Conservation (phyloP, 2,113 vertebrate species). For the Pampusana beccarii region DNA sequence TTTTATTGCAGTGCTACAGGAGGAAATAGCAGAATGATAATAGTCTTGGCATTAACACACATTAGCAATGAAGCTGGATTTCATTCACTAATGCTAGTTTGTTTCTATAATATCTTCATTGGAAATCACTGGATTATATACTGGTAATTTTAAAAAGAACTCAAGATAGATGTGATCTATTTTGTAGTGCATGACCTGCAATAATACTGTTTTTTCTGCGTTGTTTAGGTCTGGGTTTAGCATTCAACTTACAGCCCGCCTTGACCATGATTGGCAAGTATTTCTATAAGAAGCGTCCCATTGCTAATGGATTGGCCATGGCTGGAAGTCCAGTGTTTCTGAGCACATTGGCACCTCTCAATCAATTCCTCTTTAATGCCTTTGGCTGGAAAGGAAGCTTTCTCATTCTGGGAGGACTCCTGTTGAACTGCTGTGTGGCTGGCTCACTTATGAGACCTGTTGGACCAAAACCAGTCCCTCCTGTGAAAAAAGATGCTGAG, state of each 20-base stretch:
- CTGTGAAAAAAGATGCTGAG: slow-evolving; percentile 76
- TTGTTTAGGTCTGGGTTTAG: slow-evolving; percentile 89
- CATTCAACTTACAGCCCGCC: slow-evolving; percentile 96
- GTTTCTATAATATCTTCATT: neutral
- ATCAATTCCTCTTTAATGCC: slow-evolving; percentile 92
- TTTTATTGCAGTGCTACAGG: neutral
- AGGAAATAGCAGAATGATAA: neutral
- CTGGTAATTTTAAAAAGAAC: neutral
- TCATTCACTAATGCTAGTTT: neutral
- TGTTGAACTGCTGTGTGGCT: slow-evolving; percentile 94
- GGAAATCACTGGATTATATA: neutral
- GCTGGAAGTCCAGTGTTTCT: slow-evolving; percentile 97
- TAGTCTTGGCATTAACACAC: neutral
- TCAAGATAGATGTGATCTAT: neutral
- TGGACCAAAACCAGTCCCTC: slow-evolving; percentile 43
- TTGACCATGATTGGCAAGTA: slow-evolving; percentile 97
- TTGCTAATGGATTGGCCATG: slow-evolving; percentile 96
- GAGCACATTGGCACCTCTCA: slow-evolving; percentile 93
- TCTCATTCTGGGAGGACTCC: slow-evolving; percentile 89
- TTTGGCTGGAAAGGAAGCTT: slow-evolving; percentile 98
- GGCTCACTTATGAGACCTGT: slow-evolving; percentile 94
- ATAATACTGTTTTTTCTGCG: slow-evolving; percentile 48
- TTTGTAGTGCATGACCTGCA: neutral
- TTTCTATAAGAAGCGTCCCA: slow-evolving; percentile 91
- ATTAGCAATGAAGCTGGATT: neutral